Base-by-base conservation (phyloP, 2,888 invertebrate species). In the Cynaeus angustus region DNA sequence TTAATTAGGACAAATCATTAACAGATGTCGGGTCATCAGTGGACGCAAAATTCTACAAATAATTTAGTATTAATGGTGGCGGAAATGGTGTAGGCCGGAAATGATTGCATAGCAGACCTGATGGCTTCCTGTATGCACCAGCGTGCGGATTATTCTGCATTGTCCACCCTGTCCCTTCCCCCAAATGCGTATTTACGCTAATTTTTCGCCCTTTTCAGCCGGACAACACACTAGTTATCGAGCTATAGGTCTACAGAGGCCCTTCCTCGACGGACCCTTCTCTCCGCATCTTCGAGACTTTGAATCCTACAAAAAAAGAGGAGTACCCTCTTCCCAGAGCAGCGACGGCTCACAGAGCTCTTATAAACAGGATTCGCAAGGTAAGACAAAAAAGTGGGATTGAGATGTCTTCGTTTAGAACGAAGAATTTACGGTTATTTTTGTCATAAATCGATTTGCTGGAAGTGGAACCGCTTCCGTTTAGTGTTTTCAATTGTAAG, bases 241-340 rank as follows among this genome's bases (percentile, higher is more conserved):
- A 72, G 90, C 92, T 53, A 87, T 94, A 77, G 92, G 92, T 30
- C 86, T 94, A 80, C 94, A 92, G 81, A 89, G 94, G 76, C 91
- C 94, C 59, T 89, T 90, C 86, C 86, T 91, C 84, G 85, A 90
- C 68, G 84, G 87, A 64, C 87, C 90, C 55, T 91, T 91, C 83
- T 87, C 89, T 64, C 88, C 88, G 74, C 90, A 91, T 79, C 87
- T 92, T 72, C 87, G 91, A 72, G 92, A 91, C 70, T 85, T 92
- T 74, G 94, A 94, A 77, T 86, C 88, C 59, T 91, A 91, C 83
- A 90, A 94, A 80, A 88, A 92, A 75, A 74, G 77, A 50, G 90
- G 89, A 72, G 87, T 89, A 72, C 86, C 88, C 48, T 80, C 82
- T 4, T 78, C 80, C 41, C 81, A 82, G 71, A 78, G 79, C 61